Base-by-base conservation (phyloP, 2,113 vertebrate genomes). In the Zosterops lateralis region DNA sequence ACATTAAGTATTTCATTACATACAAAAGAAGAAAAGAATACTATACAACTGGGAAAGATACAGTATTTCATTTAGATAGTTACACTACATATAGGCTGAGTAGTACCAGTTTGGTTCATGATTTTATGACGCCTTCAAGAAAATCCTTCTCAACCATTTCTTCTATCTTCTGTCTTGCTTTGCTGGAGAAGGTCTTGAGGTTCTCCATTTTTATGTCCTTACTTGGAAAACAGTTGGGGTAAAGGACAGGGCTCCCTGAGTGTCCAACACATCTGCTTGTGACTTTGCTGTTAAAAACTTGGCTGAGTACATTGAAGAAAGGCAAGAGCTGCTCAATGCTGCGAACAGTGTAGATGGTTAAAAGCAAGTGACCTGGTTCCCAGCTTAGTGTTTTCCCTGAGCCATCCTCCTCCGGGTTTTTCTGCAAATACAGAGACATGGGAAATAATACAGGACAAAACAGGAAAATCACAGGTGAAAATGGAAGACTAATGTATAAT, bases 61-160 rank as follows among this genome's bases (percentile, higher is more conserved):
- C 65, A 89, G 70, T 88, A 79, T 96, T 95, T 96, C 76, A 79
- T 97, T 96, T 93, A 76, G 97, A 94, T 92, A 96, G 96, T 93
- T 95, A 97, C 90, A 89, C 92, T 92, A 96, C 84, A 44, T 74
- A 36, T 83, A 96, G 85, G 90, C 68, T 89, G 79, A 89, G 61
- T 21, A 54, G 89, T 95, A 95, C 75, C 71, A 47, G 38, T 75
- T 71, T 36, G 64, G 61, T 80, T 99, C 98, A 99, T 66, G 99
- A 99, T 98, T 99, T 99, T 86, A 99, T 98, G 44, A 99, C 82
- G 0, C 99, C 99, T 97, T 99, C 99, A 34, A 99, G 98, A 95
- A 99, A 99, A 98, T 99, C 99, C 93, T 99, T 99, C 94, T 99
- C 99, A 34, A 99, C 98, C 99, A 99, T 99, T 97, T 99, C 99